Evolutionary conservation across 2,113 vertebrate species (phyloP), one percentile per base, ranked within the genome.

Genomic region (Etheostoma spectabile): DNA sequence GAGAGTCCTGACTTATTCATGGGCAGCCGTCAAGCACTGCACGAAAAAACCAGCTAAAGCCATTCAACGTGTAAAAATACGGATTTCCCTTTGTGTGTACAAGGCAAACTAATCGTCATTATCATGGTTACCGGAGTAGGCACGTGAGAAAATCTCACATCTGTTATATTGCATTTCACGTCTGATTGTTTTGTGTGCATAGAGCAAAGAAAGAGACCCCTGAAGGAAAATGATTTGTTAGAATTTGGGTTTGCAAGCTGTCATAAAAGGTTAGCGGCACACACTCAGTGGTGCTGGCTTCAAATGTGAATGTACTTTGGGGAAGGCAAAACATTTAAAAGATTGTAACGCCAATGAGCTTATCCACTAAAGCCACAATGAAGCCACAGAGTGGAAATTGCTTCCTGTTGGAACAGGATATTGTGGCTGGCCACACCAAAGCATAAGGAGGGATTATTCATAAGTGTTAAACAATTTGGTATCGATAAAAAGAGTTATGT

Each of bases 1-100:
- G 12, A 67, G 27, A 61, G 51, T 78, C 14, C 22, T 74, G 52
- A 74, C 55, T 80, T 76, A 73, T 87, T 88, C 66, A 66, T 74
- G 49, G 46, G 38, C 49, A 79, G 46, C 30, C 21, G 19, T 70
- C 60, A 83, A 74, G 79, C 86, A 74, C 66, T 22, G 56, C 46
- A 21, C 35, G 68, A 86, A 35, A 79, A 49, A 63, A 42, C 30
- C n/a, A 73, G 27, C 57, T 63, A 48, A 72, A 42, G 57, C 33
- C 19, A 45, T 8, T 74, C 27, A 48, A 14, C 16, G 33, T 53
- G 52, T 24, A 14, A 30, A 69, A 60, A 63, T n/a, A 52, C 4
- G 13, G 30, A 27, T 21, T 71, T 52, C 5, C 2, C 6, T 15
- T 73, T 24, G 19, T 15, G 51, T 22, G 24, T 60, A 63, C 30